Conservation (phyloP, 2,113 vertebrate genomes). For the Aleadryas rufinucha region DNA sequence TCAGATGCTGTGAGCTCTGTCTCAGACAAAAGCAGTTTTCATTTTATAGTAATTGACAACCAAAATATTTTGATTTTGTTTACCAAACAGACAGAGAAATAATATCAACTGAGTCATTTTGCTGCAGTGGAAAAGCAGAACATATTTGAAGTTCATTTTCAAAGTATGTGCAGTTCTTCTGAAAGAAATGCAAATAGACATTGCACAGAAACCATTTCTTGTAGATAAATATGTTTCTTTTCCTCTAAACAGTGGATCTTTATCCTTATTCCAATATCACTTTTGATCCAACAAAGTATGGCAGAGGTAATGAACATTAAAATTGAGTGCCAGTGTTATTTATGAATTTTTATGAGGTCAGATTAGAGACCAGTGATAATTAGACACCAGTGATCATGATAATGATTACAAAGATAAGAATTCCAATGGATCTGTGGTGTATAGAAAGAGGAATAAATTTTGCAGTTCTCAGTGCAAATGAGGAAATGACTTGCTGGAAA, state of each 20-base stretch:
- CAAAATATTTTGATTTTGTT: neutral
- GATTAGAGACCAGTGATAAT: neutral
- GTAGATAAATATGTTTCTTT: neutral
- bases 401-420: neutral
- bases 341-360: neutral
- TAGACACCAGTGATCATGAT: neutral
- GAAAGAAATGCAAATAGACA: neutral
- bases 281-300: neutral
- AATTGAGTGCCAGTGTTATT: neutral
- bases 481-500: neutral
- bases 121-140: neutral
- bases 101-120: neutral
- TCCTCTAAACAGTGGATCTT: neutral
- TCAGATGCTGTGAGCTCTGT: neutral
- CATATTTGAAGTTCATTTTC: neutral
- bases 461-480: neutral
- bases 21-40: neutral
- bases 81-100: neutral
- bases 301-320: neutral
- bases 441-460: neutral
- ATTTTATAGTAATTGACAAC: neutral
- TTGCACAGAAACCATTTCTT: neutral
- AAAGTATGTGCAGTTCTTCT: neutral
- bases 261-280: neutral
- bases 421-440: neutral